These are phyloP conservation scores for Peromyscus aztecus DNA, from an alignment of 2,797 vertebrate genomes.

Conservation along the genomic window DNA sequence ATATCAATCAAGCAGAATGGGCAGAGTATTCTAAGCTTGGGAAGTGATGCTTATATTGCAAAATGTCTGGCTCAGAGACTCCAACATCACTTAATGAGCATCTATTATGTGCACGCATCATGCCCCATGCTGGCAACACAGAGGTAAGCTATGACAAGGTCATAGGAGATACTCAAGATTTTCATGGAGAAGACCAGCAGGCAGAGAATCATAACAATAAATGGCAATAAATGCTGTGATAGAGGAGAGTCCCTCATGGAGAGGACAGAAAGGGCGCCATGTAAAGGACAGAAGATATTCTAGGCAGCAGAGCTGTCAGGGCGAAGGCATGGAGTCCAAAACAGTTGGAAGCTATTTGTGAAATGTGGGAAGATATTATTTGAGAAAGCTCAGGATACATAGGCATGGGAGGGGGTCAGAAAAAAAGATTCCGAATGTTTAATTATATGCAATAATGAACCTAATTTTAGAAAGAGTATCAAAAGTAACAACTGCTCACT, in stretches of 20 bases:
- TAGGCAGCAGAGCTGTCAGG: neutral
- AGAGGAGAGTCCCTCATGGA: neutral
- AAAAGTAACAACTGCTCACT: slow-evolving; percentile 42
- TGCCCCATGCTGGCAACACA: neutral
- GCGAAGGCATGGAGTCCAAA: neutral
- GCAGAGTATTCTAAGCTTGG: neutral
- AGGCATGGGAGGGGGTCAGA: neutral
- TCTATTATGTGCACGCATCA: neutral
- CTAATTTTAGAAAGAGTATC: slow-evolving; percentile 27
- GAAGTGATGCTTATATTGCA: slow-evolving; percentile 15
- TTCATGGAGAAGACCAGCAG: neutral
- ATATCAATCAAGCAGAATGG: slow-evolving; percentile 30
- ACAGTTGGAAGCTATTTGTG: neutral
- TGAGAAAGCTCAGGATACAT: neutral
- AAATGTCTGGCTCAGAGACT: slow-evolving; percentile 7
- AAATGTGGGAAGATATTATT: no score
- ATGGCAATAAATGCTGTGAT: neutral
- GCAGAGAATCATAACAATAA: neutral
- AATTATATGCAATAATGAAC: neutral
- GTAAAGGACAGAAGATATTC: neutral
- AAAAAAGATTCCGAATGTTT: neutral
- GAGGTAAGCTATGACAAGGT: neutral
- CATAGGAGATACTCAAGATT: neutral
- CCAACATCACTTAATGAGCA: neutral
- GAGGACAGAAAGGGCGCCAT: neutral